Percentiles rank a stretch among this genome's conserved stretches.
Evolutionary conservation across 2,113 vertebrate genomes (phyloP).

Genomic region (Paradoxurus hermaphroditus): DNA sequence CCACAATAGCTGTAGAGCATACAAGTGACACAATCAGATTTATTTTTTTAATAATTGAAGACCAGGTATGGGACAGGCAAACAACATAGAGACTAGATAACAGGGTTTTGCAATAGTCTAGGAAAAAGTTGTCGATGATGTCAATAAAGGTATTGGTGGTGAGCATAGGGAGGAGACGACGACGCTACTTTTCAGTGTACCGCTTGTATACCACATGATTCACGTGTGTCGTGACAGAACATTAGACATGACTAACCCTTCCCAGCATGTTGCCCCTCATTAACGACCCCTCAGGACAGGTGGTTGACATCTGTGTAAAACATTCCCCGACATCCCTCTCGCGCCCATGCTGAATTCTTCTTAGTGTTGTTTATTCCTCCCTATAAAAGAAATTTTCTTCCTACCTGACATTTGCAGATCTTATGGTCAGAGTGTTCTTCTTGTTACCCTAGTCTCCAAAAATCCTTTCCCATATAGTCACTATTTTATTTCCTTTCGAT

Average conservation of each 20-base stretch:
- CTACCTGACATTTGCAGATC: neutral
- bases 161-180: neutral
- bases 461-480: neutral
- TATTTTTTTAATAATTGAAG: neutral
- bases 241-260: accelerated
- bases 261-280: neutral
- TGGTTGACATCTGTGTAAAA: neutral
- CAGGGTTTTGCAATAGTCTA: neutral
- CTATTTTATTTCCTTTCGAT: neutral
- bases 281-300: neutral
- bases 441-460: neutral
- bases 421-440: neutral
- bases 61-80: neutral
- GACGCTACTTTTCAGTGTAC: too few relatives aligned
- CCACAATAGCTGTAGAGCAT: neutral
- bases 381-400: neutral
- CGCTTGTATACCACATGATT: accelerated
- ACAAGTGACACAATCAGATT: neutral
- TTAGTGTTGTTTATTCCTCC: neutral
- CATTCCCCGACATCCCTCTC: neutral
- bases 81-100: neutral
- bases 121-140: neutral
- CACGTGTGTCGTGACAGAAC: too few relatives aligned
- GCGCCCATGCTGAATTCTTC: accelerated
- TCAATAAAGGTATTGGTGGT: too few relatives aligned